Evolutionary conservation across 2,797 vertebrate genomes (phyloP).

Genomic region (Aphelocoma californica): DNA sequence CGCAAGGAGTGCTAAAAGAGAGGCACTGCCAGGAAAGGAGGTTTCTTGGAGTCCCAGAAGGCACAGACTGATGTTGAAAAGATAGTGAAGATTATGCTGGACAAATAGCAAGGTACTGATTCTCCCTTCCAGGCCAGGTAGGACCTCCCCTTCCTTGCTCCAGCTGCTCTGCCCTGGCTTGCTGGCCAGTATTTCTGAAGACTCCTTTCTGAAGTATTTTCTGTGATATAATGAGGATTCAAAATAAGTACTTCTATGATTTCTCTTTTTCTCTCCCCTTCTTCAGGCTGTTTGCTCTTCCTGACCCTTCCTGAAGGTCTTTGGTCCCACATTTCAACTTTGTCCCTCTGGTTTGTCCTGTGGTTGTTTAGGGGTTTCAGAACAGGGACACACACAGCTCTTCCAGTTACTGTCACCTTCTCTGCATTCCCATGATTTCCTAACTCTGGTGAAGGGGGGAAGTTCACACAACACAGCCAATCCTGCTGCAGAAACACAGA

Average conservation of each 20-base stretch:
- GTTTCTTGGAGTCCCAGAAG: not conserved
- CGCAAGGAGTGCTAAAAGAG: not conserved
- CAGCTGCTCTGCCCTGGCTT: not conserved
- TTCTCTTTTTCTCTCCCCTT: not conserved
- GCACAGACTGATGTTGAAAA: not conserved
- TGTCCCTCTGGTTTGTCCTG: not conserved
- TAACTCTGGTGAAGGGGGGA: not conserved
- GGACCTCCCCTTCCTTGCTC: not conserved
- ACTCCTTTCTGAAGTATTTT: not conserved
- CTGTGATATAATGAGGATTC: not conserved
- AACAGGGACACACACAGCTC: not conserved
- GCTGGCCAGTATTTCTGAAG: not conserved
- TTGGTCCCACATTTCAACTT: not conserved
- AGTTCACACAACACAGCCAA: not conserved
- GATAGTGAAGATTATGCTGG: not conserved
- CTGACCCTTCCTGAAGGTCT: not conserved
- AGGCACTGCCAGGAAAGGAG: not conserved
- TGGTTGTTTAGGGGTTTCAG: not conserved
- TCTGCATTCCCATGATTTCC: not conserved
- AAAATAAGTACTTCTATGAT: not conserved
- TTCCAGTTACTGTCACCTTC: not conserved
- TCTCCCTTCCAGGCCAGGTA: not conserved
- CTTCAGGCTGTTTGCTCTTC: not conserved
- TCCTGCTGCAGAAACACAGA: not conserved
- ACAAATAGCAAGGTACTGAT: not conserved